Base-by-base conservation (phyloP, 2,888 invertebrate genomes). In the Harpagoxenus sublaevis region DNA sequence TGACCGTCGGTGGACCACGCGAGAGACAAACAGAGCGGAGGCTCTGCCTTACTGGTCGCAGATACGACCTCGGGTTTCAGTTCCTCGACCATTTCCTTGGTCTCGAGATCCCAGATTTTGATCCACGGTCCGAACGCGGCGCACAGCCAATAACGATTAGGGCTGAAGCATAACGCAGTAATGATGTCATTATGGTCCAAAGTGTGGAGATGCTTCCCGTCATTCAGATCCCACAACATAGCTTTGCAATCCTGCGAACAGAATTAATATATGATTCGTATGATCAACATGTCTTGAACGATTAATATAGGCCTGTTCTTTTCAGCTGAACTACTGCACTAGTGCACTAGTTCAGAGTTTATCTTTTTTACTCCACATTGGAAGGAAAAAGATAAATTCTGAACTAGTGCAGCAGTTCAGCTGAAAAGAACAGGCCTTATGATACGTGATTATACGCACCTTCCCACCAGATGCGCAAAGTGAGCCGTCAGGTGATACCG, bases 1-100 rank as follows among this genome's bases (percentile, higher is more conserved):
- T 99, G 99, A 89, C 99, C 99, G 95, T 99, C 99, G 73, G 99
- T 98, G 85, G 99, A 99, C 99, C 99, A 99, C 35, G 99, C 99
- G 93, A 99, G 96, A 6, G 99, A 99, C 91, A 99, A 96, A 96
- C 99, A 99, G 95, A 99, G 98, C 66, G 99, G 99, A 91, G 98
- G 98, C 94, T 98, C 98, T 73, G 98, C 97, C 95, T 99, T 99
- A 83, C 97, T 96, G 39, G 96, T 96, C 93, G 97, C 96, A 83
- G 97, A 96, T 87, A 99, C 97, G 91, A 99, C 98, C 94, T 99
- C 99, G n/a, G 99, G 99, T 94, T 98, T 97, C 90, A 99, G 97
- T 95, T 99, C 99, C 95, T 99, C 99, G 91, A 99, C 99, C 97
- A 99, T 98, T 95, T 99, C 98, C 96, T 99, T 99, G 96, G 98